Percentiles rank a stretch among this genome's conserved stretches.
Conservation (phyloP, 2,113 vertebrate species). For the Spilogale gracilis region DNA sequence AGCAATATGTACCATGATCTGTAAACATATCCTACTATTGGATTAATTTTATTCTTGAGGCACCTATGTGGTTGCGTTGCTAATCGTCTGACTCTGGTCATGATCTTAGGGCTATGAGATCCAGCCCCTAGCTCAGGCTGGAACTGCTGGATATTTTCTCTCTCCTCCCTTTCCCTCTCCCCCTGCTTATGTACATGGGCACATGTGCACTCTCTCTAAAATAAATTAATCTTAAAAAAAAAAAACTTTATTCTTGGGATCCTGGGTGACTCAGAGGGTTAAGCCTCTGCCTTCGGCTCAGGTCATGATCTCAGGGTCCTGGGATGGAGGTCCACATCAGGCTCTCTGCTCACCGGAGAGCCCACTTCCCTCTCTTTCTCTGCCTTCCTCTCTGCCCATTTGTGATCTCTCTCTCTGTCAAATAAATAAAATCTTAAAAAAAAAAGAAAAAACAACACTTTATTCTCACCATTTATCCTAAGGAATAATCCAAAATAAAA, state of each 20-base stretch:
- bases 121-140: neutral
- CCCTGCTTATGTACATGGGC: too few relatives aligned
- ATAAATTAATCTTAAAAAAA: neutral
- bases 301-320: too few relatives aligned
- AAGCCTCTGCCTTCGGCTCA: too few relatives aligned
- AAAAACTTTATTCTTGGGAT: neutral
- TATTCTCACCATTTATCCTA: neutral
- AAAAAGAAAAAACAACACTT: neutral
- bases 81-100: neutral
- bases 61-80: neutral
- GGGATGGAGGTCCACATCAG: too few relatives aligned
- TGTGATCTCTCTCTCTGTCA: neutral
- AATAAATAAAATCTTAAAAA: neutral
- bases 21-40: neutral
- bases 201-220: neutral
- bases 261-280: too few relatives aligned
- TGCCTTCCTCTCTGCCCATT: too few relatives aligned
- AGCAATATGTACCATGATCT: neutral
- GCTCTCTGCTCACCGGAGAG: too few relatives aligned
- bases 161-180: neutral
- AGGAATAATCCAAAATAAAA: neutral
- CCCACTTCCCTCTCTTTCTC: too few relatives aligned
- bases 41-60: neutral
- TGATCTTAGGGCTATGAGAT: neutral
- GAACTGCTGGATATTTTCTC: neutral